These are phyloP conservation scores for Auanema freiburgensis DNA, from an alignment of 2,888 invertebrate genomes.

Conservation along the genomic window DNA sequence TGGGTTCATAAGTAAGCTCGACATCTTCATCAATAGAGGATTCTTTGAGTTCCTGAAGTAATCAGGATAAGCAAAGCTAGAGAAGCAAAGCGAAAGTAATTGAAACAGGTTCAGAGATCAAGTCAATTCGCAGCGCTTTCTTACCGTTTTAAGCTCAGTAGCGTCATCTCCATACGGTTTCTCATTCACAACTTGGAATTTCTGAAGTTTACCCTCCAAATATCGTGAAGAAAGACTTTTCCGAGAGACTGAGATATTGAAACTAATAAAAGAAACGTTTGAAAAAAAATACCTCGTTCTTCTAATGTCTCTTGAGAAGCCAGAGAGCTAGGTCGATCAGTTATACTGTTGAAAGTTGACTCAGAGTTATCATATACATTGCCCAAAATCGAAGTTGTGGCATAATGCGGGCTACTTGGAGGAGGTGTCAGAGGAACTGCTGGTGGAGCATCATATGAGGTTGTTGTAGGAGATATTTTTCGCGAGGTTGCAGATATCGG, in stretches of 20 bases:
- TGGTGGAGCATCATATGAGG: too few relatives aligned
- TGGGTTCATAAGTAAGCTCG: not conserved
- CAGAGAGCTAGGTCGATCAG: conserved; percentile 6
- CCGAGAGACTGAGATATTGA: not conserved
- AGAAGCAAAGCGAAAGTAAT: not conserved
- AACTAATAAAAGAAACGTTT: not conserved
- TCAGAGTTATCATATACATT: too few relatives aligned
- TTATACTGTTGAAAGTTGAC: not conserved
- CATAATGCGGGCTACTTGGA: too few relatives aligned
- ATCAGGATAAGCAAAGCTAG: conserved; percentile 11
- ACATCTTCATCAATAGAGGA: conserved; percentile 17
- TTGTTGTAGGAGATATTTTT: too few relatives aligned
- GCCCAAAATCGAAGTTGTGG: too few relatives aligned
- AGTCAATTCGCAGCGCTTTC: too few relatives aligned
- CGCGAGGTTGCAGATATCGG: too few relatives aligned
- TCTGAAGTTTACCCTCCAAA: conserved; percentile 14
- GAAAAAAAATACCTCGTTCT: not conserved
- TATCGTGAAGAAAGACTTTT: conserved; percentile 18
- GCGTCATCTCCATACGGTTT: conserved; percentile 48
- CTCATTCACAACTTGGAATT: conserved; percentile 16
- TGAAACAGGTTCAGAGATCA: not conserved
- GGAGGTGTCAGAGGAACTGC: too few relatives aligned
- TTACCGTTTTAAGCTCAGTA: conserved; percentile 39
- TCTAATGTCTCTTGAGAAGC: not conserved
- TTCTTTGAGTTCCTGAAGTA: conserved; percentile 19